phyloP scores from a whole-genome alignment of 2,888 invertebrate genomes.

The Empis livida region DNA sequence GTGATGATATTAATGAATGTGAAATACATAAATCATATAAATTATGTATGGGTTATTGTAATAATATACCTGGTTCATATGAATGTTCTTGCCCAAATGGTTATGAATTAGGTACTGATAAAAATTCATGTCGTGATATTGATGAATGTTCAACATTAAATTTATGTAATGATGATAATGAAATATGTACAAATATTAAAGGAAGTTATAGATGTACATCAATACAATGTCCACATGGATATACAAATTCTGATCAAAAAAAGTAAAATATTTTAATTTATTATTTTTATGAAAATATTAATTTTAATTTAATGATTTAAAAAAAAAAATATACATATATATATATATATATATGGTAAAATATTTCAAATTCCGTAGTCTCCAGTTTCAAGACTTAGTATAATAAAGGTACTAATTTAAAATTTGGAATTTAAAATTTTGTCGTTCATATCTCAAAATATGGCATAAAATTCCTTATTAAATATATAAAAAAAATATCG shows the following conservation, averaged over 20 bases:
- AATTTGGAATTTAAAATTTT: no score
- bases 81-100: conserved; percentile 68
- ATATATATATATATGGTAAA: background rate
- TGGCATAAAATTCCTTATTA: no score
- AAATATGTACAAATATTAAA: conserved; percentile 80
- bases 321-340: no score
- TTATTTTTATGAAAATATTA: background rate
- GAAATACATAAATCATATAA: conserved; percentile 56
- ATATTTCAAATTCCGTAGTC: no score
- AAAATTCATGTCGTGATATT: conserved; percentile 69
- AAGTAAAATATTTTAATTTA: conserved; percentile 46
- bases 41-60: conserved; percentile 63
- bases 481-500: no score
- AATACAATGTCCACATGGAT: conserved; percentile 76
- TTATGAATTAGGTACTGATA: conserved; percentile 60
- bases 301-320: no score
- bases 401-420: no score
- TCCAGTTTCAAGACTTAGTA: no score
- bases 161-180: conserved; percentile 45
- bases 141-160: conserved; percentile 50
- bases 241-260: conserved; percentile 55
- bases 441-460: no score
- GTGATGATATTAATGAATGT: conserved; percentile 76
- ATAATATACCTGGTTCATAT: conserved; percentile 80
- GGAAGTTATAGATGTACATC: conserved; percentile 80